Evolutionary conservation across 1,140 invertebrate species (phyloP).

Genomic region (Drosophila persimilis): DNA sequence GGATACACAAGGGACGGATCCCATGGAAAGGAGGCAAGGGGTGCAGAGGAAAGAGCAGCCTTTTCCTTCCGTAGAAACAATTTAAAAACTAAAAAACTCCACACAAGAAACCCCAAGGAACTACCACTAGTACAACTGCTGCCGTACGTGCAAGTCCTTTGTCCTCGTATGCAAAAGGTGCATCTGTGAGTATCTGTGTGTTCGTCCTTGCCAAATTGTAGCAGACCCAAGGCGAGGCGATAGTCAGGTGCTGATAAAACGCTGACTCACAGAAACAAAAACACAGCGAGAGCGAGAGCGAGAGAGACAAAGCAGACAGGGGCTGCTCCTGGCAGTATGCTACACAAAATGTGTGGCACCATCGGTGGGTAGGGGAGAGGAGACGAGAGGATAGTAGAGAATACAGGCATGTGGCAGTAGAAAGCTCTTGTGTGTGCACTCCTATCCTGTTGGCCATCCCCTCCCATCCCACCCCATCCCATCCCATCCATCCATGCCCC

Average conservation of each 20-base stretch:
- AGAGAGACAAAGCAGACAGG: conserved; percentile 16
- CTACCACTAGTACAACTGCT: neutral
- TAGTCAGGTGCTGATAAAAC: conserved; percentile 59
- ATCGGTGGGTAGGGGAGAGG: neutral
- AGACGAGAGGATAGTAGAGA: neutral
- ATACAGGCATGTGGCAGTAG: neutral
- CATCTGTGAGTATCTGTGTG: conserved; percentile 3
- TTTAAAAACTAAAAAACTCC: conserved; percentile 49
- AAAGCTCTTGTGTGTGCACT: neutral
- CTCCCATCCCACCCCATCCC: neutral
- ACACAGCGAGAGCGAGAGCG: conserved; percentile 22
- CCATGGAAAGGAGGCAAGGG: neutral
- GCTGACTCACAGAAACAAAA: conserved; percentile 48
- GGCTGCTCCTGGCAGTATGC: conserved; percentile 42
- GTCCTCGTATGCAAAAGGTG: no score
- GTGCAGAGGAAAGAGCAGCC: conserved; percentile 6
- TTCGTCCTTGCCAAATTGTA: conserved; percentile 69
- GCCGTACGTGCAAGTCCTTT: conserved; percentile 31
- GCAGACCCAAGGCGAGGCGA: conserved; percentile 57
- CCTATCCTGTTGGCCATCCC: conserved; percentile 11
- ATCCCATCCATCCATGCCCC: conserved; percentile 1
- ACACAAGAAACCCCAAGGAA: conserved; percentile 47
- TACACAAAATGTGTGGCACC: conserved; percentile 20
- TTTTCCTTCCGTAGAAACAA: conserved; percentile 3
- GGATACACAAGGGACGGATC: neutral